Base-by-base conservation (phyloP, 2,113 vertebrate genomes). In the Odontophorus gujanensis region DNA sequence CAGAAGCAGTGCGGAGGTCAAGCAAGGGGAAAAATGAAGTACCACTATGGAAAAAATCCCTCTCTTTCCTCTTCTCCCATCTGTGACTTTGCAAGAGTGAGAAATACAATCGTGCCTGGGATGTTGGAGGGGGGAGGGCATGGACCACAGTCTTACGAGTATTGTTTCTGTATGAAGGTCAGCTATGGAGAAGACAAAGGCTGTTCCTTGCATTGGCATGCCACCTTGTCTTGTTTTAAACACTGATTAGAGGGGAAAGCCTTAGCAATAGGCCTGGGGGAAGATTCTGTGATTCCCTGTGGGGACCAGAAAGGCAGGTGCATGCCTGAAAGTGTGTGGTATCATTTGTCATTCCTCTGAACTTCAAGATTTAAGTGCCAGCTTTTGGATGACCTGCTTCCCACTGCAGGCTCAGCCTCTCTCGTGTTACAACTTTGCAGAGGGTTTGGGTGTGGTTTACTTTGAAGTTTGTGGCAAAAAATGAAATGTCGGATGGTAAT, bases 381-480 rank as follows among this genome's bases (percentile, higher is more conserved):
- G 32, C 36, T 85, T 1, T 1, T 85, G 36, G 22, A 55, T 74
- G 67, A 77, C 45, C 53, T 79, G 53, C 71, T 87, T 92, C 78
- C 42, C 28, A 1, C 71, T 66, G 74, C 63, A 2, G 11, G 53
- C 59, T 91, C 40, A 0, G 0, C 73, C 50, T 84, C 61, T 80
- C 43, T 38, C 0, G 0, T 38, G 11, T 88, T 84, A 65, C 0
- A 0, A 43, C 74, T 89, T 73, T 14, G 14, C 45, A 50, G 63
- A 80, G 47, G 43, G 84, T 82, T 92, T 72, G 71, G 89, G 78
- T 71, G 89, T 0, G 15, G 78, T 81, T 91, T 38, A 8, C 84
- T 95, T 92, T 96, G 91, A 96, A 90, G 90, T 85, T 87, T 74
- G 67, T 71, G 63, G 63, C 45, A 89, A 77, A 95, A 95, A 95